Percentiles rank a stretch among this genome's conserved stretches.
Conservation (phyloP, 2,113 vertebrate genomes). For the Chionodraco myersi region DNA sequence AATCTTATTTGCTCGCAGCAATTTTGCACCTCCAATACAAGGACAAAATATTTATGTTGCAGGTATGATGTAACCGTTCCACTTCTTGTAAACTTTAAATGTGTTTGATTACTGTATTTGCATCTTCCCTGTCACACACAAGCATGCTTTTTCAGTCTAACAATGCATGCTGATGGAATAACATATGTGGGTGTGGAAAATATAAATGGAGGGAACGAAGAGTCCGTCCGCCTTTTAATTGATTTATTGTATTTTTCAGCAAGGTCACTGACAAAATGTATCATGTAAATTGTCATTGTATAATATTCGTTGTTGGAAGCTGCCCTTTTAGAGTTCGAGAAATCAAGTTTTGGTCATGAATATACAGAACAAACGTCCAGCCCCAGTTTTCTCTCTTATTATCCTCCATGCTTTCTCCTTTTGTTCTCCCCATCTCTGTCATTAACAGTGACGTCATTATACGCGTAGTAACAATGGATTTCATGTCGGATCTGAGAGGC, state of each 20-base stretch:
- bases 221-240: neutral
- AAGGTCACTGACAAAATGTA: neutral
- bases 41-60: neutral
- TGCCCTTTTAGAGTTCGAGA: too few species aligned
- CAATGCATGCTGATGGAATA: too few species aligned
- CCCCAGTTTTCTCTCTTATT: neutral
- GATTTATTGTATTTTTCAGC: too few species aligned
- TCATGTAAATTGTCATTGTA: neutral
- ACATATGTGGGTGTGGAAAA: neutral
- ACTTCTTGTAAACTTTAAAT: neutral
- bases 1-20: neutral
- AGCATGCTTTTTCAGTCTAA: too few species aligned
- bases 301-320: too few species aligned
- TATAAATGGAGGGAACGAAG: neutral
- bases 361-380: neutral
- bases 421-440: neutral
- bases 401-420: neutral
- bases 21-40: conserved; percentile 10
- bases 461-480: neutral
- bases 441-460: neutral
- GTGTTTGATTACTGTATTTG: neutral
- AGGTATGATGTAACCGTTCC: neutral
- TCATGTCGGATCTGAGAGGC: neutral
- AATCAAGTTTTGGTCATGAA: neutral
- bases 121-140: neutral